These are phyloP conservation scores for Macroramphosus scolopax DNA, from an alignment of 2,797 vertebrate genomes.

Conservation along the genomic window DNA sequence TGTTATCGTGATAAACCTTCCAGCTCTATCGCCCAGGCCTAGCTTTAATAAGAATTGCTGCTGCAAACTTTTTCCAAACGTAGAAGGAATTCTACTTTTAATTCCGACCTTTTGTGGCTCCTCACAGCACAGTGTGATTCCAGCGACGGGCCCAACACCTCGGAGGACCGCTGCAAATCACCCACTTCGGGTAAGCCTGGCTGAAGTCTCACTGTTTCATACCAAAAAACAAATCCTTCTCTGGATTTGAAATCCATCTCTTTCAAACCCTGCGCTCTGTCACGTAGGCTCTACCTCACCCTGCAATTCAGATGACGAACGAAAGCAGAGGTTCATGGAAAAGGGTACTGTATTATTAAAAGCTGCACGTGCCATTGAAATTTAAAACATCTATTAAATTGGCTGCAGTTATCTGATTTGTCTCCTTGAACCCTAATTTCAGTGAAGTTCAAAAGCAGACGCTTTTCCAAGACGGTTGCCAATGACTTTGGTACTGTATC, in stretches of 20 bases:
- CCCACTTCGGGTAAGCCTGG: conserved; percentile 90
- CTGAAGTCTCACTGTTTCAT: background rate
- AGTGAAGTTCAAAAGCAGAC: conserved; percentile 98
- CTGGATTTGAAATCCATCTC: conserved; percentile 4
- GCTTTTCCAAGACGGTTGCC: conserved; percentile 98
- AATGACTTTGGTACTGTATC: conserved; percentile 97
- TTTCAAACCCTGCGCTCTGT: conserved; percentile 64
- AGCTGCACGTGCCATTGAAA: conserved; percentile 27
- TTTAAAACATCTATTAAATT: conserved; percentile 30
- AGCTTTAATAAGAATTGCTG: too few relatives aligned
- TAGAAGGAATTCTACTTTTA: conserved; percentile 12
- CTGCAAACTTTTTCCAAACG: too few relatives aligned
- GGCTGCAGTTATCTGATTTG: conserved; percentile 69
- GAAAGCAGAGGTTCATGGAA: conserved; percentile 93
- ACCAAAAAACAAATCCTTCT: background rate
- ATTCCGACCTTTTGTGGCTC: conserved; percentile 31
- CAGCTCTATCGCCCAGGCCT: too few relatives aligned
- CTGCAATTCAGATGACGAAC: conserved; percentile 92
- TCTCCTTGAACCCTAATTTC: conserved; percentile 87
- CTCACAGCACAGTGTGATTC: conserved; percentile 87
- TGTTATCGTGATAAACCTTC: too few relatives aligned
- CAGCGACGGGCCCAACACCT: conserved; percentile 82
- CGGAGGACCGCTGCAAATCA: conserved; percentile 95
- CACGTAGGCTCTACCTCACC: conserved; percentile 88
- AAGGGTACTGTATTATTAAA: conserved; percentile 84